Percentiles rank a stretch among this genome's conserved stretches.
These are phyloP conservation scores for Elegia similella DNA, from an alignment of 2,888 invertebrate genomes.

Conservation along the genomic window DNA sequence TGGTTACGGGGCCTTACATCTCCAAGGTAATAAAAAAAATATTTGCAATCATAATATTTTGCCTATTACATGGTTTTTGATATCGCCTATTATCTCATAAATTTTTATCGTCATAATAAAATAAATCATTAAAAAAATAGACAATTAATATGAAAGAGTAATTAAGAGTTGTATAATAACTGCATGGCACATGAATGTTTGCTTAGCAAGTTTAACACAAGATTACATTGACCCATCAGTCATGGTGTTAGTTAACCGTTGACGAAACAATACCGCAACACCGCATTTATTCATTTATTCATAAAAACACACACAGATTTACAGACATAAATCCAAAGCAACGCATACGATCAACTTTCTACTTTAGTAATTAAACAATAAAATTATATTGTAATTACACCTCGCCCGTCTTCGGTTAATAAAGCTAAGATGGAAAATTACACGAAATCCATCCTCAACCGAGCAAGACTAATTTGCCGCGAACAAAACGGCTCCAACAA, in stretches of 20 bases:
- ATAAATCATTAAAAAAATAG: conserved; percentile 13
- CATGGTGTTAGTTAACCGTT: conserved; percentile 34
- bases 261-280: conserved; percentile 39
- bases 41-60: no score
- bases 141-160: conserved; percentile 20
- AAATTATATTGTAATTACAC: conserved; percentile 47
- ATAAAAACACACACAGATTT: no score
- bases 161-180: conserved; percentile 30
- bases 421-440: conserved; percentile 57
- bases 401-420: conserved; percentile 26
- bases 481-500: conserved; percentile 69
- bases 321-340: no score
- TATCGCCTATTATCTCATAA: background rate
- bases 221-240: conserved; percentile 33
- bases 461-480: conserved; percentile 72
- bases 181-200: conserved; percentile 49
- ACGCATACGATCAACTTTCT: conserved; percentile 49
- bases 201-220: conserved; percentile 37
- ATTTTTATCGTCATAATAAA: conserved; percentile 20
- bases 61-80: no score
- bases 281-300: no score
- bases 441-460: conserved; percentile 63
- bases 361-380: conserved; percentile 54
- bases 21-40: no score
- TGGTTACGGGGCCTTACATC: no score